These are phyloP conservation scores for Clarias pachynema DNA, from an alignment of 2,797 vertebrate genomes.

Conservation along the genomic window DNA sequence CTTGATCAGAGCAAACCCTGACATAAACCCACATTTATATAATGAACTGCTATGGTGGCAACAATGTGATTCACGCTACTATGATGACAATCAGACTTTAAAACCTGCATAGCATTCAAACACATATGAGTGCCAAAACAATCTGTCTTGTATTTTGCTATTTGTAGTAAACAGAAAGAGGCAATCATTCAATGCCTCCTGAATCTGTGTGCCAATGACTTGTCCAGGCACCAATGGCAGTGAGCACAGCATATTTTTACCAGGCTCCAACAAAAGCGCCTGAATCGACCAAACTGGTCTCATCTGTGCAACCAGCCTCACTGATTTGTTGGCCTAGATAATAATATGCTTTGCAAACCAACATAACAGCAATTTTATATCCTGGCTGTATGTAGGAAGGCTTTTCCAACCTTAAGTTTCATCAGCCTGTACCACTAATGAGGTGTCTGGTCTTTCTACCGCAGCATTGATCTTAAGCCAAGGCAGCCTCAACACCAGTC, in stretches of 20 bases:
- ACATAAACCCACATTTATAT: neutral
- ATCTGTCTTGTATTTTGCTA: neutral
- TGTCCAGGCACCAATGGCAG: neutral
- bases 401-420: slow-evolving; percentile 9
- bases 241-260: neutral
- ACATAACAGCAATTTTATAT: neutral
- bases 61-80: neutral
- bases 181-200: neutral
- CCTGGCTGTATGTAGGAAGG: neutral
- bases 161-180: neutral
- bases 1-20: neutral
- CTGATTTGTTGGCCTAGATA: neutral
- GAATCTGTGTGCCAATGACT: neutral
- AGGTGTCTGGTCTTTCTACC: neutral
- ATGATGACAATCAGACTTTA: neutral
- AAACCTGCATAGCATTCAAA: neutral
- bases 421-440: slow-evolving; percentile 1
- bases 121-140: neutral
- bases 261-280: neutral
- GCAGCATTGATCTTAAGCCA: slow-evolving; percentile 6
- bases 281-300: neutral
- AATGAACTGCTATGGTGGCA: neutral
- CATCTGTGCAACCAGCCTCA: neutral
- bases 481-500: neutral
- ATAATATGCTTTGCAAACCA: slow-evolving; percentile 5